These are phyloP conservation scores for Helleia helle DNA, from an alignment of 2,888 invertebrate species.

Conservation along the genomic window DNA sequence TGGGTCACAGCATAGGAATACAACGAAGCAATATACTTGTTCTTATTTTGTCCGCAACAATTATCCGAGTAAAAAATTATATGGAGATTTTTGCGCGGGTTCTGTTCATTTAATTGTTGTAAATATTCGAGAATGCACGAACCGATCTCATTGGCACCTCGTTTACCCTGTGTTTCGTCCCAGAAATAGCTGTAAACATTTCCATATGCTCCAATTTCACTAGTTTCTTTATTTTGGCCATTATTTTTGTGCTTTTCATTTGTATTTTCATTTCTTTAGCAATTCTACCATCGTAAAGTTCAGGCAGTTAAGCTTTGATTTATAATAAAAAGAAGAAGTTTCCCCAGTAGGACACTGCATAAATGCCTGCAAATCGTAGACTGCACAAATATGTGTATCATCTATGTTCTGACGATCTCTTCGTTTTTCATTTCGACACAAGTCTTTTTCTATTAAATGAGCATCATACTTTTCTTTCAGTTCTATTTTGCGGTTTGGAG, in stretches of 20 bases:
- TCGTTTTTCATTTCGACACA: conserved; percentile 21
- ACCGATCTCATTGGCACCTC: conserved; percentile 22
- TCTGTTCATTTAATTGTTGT: not conserved
- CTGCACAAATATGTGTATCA: conserved; percentile 16
- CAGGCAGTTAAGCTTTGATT: conserved; percentile 16
- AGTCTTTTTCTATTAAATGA: conserved; percentile 21
- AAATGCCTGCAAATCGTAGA: conserved; percentile 24
- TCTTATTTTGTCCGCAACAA: no score
- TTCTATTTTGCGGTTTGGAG: conserved; percentile 12
- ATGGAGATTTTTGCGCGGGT: conserved; percentile 3
- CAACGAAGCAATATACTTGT: conserved; percentile 18
- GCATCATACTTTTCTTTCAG: conserved; percentile 20
- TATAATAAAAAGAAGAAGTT: conserved; percentile 16
- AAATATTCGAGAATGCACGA: conserved; percentile 17
- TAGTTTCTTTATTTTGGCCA: no score
- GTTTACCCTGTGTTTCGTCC: conserved; percentile 19
- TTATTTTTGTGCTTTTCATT: no score
- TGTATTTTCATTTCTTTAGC: conserved; percentile 13
- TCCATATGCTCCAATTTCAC: conserved; percentile 7
- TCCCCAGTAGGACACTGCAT: conserved; percentile 2
- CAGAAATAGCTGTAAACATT: conserved; percentile 8
- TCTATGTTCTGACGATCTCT: conserved; percentile 19
- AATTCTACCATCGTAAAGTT: conserved; percentile 13
- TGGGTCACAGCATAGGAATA: conserved; percentile 16
- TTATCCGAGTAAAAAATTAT: conserved; percentile 20